These are phyloP conservation scores for Thelaira solivaga DNA, from an alignment of 2,888 invertebrate species.

Conservation along the genomic window DNA sequence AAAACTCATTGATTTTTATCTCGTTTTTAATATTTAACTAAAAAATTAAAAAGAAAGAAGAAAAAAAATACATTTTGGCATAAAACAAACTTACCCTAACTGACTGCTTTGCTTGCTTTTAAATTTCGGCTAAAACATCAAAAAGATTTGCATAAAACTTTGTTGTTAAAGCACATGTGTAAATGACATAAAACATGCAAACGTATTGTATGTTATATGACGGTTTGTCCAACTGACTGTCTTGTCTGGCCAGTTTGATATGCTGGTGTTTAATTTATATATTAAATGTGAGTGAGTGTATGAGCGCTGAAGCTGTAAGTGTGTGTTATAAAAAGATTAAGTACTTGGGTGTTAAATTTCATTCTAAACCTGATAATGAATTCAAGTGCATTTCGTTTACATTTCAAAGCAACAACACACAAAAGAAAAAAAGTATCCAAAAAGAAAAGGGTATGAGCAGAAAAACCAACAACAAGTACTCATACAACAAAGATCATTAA, in stretches of 20 bases:
- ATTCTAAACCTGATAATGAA: constrained; percentile 61
- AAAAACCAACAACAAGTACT: not conserved
- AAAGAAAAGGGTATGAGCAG: not conserved
- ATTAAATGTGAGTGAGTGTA: not conserved
- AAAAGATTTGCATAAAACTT: constrained; percentile 60
- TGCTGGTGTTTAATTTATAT: constrained; percentile 46
- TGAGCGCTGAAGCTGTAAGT: not conserved
- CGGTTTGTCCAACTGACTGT: constrained; percentile 17
- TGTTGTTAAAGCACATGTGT: constrained; percentile 53
- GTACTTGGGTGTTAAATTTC: constrained; percentile 62
- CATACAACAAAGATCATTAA: constrained; percentile 45
- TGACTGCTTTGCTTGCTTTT: no score
- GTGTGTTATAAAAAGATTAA: constrained; percentile 55
- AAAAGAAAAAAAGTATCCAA: not conserved
- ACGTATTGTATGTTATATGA: not conserved
- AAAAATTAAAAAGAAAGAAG: not conserved
- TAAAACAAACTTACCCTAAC: not conserved
- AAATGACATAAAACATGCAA: constrained; percentile 41
- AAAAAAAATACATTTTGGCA: not conserved
- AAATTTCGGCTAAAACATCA: constrained; percentile 34
- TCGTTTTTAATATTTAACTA: not conserved
- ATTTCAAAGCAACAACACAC: constrained; percentile 24
- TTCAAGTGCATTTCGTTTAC: constrained; percentile 58
- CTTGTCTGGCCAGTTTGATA: constrained; percentile 9
- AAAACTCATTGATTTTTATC: constrained; percentile 57